Base-by-base conservation (phyloP, 2,113 vertebrate genomes). In the Heloderma charlesbogerti region DNA sequence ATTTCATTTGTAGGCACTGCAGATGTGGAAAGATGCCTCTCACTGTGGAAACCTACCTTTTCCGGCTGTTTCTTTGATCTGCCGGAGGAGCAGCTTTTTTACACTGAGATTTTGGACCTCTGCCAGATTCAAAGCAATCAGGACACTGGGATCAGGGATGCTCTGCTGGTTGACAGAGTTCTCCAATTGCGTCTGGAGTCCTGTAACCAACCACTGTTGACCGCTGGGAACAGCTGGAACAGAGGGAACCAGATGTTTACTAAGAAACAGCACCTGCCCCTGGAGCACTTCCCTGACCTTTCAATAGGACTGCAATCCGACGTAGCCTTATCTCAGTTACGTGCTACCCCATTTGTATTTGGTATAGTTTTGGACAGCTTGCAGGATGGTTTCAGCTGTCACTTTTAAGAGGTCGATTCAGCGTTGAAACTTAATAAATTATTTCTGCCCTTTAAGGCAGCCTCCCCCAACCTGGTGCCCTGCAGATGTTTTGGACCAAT, bases 71-170 rank as follows among this genome's bases (percentile, higher is more conserved):
- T 96, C 67, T 45, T 82, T 54, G 37, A 97, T 92, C 77, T 90
- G 0, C 0, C 75, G 4, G 1, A 96, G 94, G 87, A 98, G 92
- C 66, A 71, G 22, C 60, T 92, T 84, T 84, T 60, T 82, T 25
- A 45, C 0, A 0, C 16, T 5, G 0, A 2, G 0, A 0, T 0
- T 13, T 0, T 1, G 45, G 84, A 77, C 71, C 3, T 94, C 90
- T 0, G 83, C 97, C 95, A 98, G 86, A 79, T 95, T 97, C 95
- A 98, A 86, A 89, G 97, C 97, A 67, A 98, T 94, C 87, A 97
- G 93, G 84, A 97, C 0, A 0, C 97, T 97, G 93, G 98, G 97
- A 54, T 98, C 96, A 0, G 96, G 92, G 0, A 0, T 1, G 29
- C 10, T 4, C 0, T 91, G 71, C 4, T 0, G 0, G 0, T 4